A percentile compares a stretch with the other conserved stretches of the same genome.
Evolutionary conservation across 1,140 invertebrate genomes (phyloP).

Genomic region (Chrysoperla carnea): DNA sequence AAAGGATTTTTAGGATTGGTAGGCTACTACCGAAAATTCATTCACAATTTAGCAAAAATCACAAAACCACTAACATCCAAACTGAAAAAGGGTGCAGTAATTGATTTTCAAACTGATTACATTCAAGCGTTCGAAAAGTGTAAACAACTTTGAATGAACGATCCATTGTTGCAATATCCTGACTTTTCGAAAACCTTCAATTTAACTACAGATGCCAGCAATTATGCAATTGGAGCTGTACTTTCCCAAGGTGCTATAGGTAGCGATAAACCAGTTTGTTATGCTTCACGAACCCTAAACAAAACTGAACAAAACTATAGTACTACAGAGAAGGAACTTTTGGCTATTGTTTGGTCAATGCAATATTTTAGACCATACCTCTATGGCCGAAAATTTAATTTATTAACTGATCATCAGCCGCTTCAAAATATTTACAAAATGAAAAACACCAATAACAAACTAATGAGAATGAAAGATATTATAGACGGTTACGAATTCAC

Average conservation of each 20-base stretch:
- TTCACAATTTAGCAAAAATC: slow-evolving; percentile 10
- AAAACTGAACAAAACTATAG: slow-evolving; percentile 11
- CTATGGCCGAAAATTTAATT: slow-evolving; percentile 14
- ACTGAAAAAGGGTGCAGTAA: slow-evolving; percentile 8
- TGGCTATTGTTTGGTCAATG: slow-evolving; percentile 21
- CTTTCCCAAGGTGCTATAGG: slow-evolving; percentile 12
- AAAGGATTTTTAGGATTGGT: slow-evolving; percentile 7
- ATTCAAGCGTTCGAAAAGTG: slow-evolving; percentile 7
- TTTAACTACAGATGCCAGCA: slow-evolving; percentile 17
- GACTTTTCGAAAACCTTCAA: slow-evolving; percentile 16
- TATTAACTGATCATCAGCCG: slow-evolving; percentile 18
- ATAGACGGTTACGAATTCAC: too few species aligned
- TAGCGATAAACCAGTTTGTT: slow-evolving; percentile 10
- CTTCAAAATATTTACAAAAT: slow-evolving; percentile 6
- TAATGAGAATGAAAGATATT: too few species aligned
- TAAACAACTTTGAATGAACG: slow-evolving; percentile 7
- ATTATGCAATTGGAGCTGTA: slow-evolving; percentile 18
- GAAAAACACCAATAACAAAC: too few species aligned
- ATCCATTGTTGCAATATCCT: slow-evolving; percentile 15
- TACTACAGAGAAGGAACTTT: slow-evolving; percentile 13
- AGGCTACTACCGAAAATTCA: slow-evolving; percentile 11
- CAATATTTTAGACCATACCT: slow-evolving; percentile 20
- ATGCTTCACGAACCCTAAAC: slow-evolving; percentile 11
- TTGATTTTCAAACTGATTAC: slow-evolving; percentile 7
- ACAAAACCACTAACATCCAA: slow-evolving; percentile 9